These are phyloP conservation scores for Oopsacas minuta DNA, from an alignment of 37 sponge, comb jelly and placozoan genomes.

Conservation along the genomic window DNA sequence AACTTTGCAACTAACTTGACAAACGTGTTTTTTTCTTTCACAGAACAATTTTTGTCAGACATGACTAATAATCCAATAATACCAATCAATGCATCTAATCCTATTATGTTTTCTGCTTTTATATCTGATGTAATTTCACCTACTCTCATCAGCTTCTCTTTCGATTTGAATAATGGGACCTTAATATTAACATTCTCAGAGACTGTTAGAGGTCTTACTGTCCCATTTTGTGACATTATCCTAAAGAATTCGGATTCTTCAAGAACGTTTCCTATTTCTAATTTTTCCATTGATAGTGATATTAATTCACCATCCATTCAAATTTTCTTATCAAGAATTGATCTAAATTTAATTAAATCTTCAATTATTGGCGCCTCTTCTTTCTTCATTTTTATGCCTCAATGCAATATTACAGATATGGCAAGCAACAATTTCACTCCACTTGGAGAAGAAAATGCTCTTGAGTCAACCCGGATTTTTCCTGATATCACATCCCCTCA, in stretches of 20 bases:
- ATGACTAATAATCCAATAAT: neutral
- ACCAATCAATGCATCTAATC: neutral
- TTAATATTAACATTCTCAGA: conserved; percentile 63
- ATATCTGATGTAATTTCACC: conserved; percentile 42
- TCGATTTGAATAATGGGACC: conserved; percentile 39
- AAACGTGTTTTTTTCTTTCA: neutral
- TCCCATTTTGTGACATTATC: conserved; percentile 29
- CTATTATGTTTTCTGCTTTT: conserved; percentile 3
- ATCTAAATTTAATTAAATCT: neutral
- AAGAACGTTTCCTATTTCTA: neutral
- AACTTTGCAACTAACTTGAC: conserved; percentile 41
- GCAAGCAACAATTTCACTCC: neutral
- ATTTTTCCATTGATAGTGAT: neutral
- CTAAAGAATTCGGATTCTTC: neutral
- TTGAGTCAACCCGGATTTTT: neutral
- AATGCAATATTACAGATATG: neutral
- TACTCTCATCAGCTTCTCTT: conserved; percentile 30
- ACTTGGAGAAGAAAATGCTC: neutral
- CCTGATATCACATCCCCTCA: neutral
- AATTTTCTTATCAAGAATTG: neutral
- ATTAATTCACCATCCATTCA: neutral
- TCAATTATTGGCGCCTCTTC: neutral
- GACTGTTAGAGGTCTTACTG: conserved; percentile 43
- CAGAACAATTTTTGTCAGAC: neutral
- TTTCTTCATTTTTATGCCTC: neutral